These are phyloP conservation scores for Chromoteleia sp. DNA, from an alignment of 2,888 invertebrate species.

Conservation along the genomic window DNA sequence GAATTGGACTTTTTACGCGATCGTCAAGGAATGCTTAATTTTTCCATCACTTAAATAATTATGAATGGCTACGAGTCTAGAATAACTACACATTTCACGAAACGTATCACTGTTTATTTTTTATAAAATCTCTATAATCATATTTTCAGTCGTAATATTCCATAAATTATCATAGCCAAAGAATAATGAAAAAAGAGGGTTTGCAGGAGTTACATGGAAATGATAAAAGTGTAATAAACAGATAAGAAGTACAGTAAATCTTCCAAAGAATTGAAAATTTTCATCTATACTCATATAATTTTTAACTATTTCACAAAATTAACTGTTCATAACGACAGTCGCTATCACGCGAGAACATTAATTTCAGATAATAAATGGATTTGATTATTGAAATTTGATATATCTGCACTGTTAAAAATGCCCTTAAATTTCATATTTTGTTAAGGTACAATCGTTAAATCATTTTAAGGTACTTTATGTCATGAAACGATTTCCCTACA, in stretches of 20 bases:
- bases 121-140: too few species aligned
- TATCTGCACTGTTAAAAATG: not conserved
- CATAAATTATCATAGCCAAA: not conserved
- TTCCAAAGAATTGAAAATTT: constrained; percentile 10
- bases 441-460: too few species aligned
- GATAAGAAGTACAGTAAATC: constrained; percentile 19
- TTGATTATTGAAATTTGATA: constrained; percentile 5
- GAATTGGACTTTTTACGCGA: constrained; percentile 15
- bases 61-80: not conserved
- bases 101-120: too few species aligned
- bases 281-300: constrained; percentile 26
- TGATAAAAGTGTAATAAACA: constrained; percentile 22
- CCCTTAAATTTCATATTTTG: too few species aligned
- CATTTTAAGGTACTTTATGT: too few species aligned
- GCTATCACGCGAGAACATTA: constrained; percentile 18
- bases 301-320: constrained; percentile 12
- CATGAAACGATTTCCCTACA: too few species aligned
- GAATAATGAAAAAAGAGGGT: not conserved
- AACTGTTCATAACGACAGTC: constrained; percentile 23
- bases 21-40: constrained; percentile 11
- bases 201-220: constrained; percentile 1
- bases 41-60: constrained; percentile 4
- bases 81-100: too few species aligned
- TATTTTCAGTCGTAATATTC: too few species aligned
- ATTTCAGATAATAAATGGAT: constrained; percentile 12